Base-by-base conservation (phyloP, 1,140 invertebrate species). In the Hycleus phaleratus region DNA sequence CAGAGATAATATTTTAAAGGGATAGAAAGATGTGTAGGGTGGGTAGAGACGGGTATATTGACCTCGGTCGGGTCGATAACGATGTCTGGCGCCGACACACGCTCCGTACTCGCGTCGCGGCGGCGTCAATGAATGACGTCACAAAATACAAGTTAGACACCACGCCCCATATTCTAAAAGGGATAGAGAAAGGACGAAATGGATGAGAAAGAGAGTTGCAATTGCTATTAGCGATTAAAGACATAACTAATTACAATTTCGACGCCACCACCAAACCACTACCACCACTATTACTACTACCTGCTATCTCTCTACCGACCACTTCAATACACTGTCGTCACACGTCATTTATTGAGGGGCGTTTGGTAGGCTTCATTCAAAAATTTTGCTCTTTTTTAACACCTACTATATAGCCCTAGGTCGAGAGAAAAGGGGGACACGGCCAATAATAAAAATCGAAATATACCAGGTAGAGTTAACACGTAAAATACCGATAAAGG, bases 41-140 rank as follows among this genome's bases (percentile, higher is more conserved):
- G 40, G 55, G 32, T 45, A 45, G 61, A 53, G 58, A 47, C 49
- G 53, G 39, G 67, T 45, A 49, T 66, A 58, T 66, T 65, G 64
- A 64, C 63, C 65, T 59, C 61, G 59, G 53, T 44, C 57, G 68
- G 40, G 61, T 71, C 69, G 69, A 71, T 71, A 70, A 43, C 58
- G 64, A 58, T 68, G 68, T 71, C 70, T 70, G 64, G 62, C 67
- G 64, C 58, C 59, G 59, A 56, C 46, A 60, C 62, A 59, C 39
- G 45, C 48, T 40, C 47, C 61, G 58, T 60, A 62, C 47, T 56
- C 48, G 56, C 62, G 61, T 59, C 64, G 66, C 61, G 61, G 56
- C 57, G 64, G 65, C 65, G 64, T 66, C 66, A 62, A 60, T 64
- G 62, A 61, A 60, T 69, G 64, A 66, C 64, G 66, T 68, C 66